Conservation (phyloP, 2,113 vertebrate genomes). For the Martes martes region DNA sequence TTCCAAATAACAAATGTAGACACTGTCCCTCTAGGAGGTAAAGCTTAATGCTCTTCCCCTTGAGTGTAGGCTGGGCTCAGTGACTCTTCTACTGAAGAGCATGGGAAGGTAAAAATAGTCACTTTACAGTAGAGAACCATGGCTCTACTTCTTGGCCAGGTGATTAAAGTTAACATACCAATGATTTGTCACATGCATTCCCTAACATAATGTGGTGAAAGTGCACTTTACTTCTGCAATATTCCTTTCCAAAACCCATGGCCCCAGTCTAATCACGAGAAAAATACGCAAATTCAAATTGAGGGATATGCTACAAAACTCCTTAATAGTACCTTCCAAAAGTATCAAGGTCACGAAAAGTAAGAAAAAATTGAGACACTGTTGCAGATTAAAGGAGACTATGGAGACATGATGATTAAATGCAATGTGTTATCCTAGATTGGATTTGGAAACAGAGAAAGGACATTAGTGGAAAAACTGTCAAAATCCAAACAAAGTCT, state of each 20-base stretch:
- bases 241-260: background rate
- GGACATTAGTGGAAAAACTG: background rate
- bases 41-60: background rate
- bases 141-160: background rate
- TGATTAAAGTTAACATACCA: background rate
- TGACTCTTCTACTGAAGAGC: background rate
- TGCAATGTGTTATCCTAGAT: background rate
- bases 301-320: background rate
- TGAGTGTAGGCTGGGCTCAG: background rate
- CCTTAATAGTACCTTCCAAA: background rate
- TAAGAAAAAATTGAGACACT: background rate
- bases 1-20: background rate
- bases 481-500: background rate
- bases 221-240: background rate
- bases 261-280: background rate
- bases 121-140: background rate
- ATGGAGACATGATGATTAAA: background rate
- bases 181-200: background rate
- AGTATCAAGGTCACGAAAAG: background rate
- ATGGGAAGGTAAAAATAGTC: background rate
- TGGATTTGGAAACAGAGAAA: background rate
- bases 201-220: background rate
- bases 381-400: background rate
- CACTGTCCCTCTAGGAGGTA: background rate
- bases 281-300: background rate